These are phyloP conservation scores for Heliothis subflexa DNA, from an alignment of 1,140 invertebrate species.

Conservation along the genomic window DNA sequence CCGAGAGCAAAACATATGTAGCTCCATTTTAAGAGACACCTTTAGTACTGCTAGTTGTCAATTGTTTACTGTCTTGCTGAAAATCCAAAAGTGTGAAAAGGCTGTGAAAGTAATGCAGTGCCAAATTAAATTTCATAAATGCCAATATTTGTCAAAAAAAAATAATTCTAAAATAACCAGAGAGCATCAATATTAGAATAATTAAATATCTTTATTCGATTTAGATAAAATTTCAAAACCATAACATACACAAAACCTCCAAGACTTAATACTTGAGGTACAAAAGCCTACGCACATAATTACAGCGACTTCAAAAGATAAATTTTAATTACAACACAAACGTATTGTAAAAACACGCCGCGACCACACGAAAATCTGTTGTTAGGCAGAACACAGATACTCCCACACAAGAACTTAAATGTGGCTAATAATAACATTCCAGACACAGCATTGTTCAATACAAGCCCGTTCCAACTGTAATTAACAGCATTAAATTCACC, in stretches of 20 bases:
- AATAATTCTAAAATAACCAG: too few species aligned
- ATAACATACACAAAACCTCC: background rate
- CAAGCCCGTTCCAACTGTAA: conserved; percentile 18
- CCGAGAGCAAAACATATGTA: too few species aligned
- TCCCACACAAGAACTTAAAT: conserved; percentile 1
- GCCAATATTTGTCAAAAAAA: too few species aligned
- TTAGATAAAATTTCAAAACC: background rate
- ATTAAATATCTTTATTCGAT: background rate
- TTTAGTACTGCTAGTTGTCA: too few species aligned
- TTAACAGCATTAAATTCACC: conserved; percentile 46
- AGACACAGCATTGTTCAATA: conserved; percentile 14
- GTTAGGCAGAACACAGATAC: background rate
- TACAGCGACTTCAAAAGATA: conserved; percentile 26
- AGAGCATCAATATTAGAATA: too few species aligned
- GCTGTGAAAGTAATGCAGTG: too few species aligned
- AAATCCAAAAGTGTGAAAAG: too few species aligned
- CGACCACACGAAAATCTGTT: conserved; percentile 16
- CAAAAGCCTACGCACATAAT: background rate
- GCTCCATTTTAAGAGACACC: too few species aligned
- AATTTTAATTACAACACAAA: conserved; percentile 27
- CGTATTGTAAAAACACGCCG: background rate
- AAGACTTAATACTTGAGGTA: background rate
- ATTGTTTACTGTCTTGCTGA: too few species aligned
- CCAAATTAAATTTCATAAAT: too few species aligned
- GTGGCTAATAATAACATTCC: conserved; percentile 33